phyloP scores from a whole-genome alignment of 2,113 vertebrate species.

The Lates calcarifer region DNA sequence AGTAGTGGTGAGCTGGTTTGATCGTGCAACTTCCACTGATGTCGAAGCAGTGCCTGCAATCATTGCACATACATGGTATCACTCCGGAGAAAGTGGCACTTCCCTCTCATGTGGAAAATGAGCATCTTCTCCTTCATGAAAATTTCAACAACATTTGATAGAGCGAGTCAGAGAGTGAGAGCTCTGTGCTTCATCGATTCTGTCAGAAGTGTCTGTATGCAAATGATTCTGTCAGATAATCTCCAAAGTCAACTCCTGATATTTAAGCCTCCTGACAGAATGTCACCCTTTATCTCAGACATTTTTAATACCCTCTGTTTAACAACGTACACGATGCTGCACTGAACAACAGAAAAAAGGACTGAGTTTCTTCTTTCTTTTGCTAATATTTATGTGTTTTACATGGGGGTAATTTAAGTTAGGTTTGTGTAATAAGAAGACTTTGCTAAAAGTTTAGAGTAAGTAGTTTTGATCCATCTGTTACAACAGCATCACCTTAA shows the following conservation, averaged over 20 bases:
- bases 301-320: conserved; percentile 45
- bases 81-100: conserved; percentile 18
- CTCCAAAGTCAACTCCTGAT: conserved; percentile 63
- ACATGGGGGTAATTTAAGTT: background rate
- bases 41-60: conserved; percentile 47
- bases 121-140: conserved; percentile 46
- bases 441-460: background rate
- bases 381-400: background rate
- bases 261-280: conserved; percentile 62
- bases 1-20: conserved; percentile 20
- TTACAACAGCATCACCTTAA: background rate
- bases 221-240: conserved; percentile 69
- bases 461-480: no score
- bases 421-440: background rate
- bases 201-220: conserved; percentile 71
- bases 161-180: conserved; percentile 31
- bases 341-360: background rate
- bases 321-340: conserved; percentile 17
- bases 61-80: conserved; percentile 39
- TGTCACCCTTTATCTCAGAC: conserved; percentile 44
- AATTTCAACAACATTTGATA: conserved; percentile 45
- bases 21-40: conserved; percentile 43
- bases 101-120: conserved; percentile 40
- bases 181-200: conserved; percentile 61
- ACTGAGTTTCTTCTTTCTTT: background rate